Percentiles rank a stretch among this genome's conserved stretches.
Conservation (phyloP, 2,888 invertebrate genomes). For the Xylophagus ater region DNA sequence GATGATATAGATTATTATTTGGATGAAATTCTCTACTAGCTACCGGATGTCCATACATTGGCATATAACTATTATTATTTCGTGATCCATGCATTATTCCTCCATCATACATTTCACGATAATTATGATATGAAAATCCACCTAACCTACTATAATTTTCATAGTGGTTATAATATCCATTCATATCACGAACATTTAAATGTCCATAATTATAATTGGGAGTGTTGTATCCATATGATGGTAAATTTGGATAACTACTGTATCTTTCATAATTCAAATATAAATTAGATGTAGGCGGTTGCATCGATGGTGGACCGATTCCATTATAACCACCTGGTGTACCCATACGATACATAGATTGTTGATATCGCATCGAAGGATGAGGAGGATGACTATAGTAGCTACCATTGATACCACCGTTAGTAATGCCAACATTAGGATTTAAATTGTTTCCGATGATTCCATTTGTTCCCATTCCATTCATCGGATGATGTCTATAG, state of each 20-base stretch:
- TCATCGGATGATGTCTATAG: constrained; percentile 6
- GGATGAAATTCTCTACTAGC: neutral
- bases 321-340: constrained; percentile 6
- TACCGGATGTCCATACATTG: constrained; percentile 1
- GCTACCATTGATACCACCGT: neutral
- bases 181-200: constrained; percentile 7
- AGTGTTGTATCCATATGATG: constrained; percentile 5
- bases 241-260: constrained; percentile 9
- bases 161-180: constrained; percentile 7
- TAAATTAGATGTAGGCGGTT: constrained; percentile 4
- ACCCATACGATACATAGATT: constrained; percentile 9
- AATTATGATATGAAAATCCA: constrained; percentile 6
- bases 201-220: constrained; percentile 5
- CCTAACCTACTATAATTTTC: constrained; percentile 5
- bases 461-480: constrained; percentile 1
- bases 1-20: constrained; percentile 2
- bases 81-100: neutral
- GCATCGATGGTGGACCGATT: constrained; percentile 9
- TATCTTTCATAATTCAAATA: constrained; percentile 11
- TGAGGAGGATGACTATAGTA: constrained; percentile 6
- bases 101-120: constrained; percentile 3
- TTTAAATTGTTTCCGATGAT: neutral
- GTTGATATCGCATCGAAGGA: constrained; percentile 4
- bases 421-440: neutral
- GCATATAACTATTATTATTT: neutral